A percentile compares a stretch with the other conserved stretches of the same genome.
Evolutionary conservation across 2,797 vertebrate species (phyloP).

Genomic region (Sebastes matsubarae): DNA sequence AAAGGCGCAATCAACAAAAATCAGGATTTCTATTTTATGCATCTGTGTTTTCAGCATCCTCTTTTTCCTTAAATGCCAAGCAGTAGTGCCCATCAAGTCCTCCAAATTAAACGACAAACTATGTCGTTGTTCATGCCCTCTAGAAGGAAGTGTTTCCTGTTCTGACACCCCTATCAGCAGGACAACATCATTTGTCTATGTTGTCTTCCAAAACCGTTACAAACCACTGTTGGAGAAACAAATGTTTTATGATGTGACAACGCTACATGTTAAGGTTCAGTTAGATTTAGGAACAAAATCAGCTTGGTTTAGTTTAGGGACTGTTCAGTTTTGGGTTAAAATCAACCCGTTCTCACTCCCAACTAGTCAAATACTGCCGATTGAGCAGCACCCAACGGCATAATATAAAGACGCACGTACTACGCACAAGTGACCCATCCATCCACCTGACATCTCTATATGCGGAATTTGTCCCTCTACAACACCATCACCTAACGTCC

Average conservation of each 20-base stretch:
- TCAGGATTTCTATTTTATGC: neutral
- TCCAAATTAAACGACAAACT: neutral
- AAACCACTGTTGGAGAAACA: neutral
- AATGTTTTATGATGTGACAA: neutral
- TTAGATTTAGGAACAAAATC: too few relatives aligned
- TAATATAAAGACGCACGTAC: too few relatives aligned
- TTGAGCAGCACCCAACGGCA: too few relatives aligned
- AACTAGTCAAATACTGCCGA: too few relatives aligned
- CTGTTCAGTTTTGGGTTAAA: too few relatives aligned
- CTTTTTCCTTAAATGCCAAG: neutral
- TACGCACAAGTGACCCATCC: too few relatives aligned
- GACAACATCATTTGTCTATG: neutral
- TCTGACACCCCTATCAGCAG: neutral
- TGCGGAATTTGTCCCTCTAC: too few relatives aligned
- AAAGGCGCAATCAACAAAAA: neutral
- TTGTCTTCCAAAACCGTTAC: neutral
- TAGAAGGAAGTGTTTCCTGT: neutral
- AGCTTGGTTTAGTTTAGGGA: too few relatives aligned
- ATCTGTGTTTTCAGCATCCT: neutral
- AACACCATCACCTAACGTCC: too few relatives aligned
- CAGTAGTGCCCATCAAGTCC: accelerated
- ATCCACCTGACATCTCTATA: too few relatives aligned
- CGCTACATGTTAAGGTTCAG: neutral
- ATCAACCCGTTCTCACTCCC: too few relatives aligned
- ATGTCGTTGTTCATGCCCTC: neutral